Percentiles rank a stretch among this genome's conserved stretches.
These are phyloP conservation scores for Distichodus sexfasciatus DNA, from an alignment of 2,797 vertebrate genomes.

Conservation along the genomic window DNA sequence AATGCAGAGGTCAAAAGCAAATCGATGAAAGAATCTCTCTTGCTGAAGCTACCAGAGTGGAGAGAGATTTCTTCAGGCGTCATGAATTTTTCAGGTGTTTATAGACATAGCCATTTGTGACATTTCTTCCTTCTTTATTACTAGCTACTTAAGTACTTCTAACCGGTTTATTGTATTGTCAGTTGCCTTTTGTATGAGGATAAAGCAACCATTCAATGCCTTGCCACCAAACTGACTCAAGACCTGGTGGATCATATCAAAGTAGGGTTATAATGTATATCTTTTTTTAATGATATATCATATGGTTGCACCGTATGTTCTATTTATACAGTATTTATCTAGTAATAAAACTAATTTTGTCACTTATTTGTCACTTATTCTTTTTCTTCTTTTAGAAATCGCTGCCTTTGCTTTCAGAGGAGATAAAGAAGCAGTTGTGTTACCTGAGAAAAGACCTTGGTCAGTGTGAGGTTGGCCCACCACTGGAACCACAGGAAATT, in stretches of 20 bases:
- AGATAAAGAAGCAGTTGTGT: conserved; percentile 24
- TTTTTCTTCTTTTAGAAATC: conserved; percentile 20
- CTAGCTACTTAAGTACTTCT: background rate
- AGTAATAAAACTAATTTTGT: no score
- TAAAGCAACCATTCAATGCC: conserved; percentile 63
- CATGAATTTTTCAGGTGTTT: conserved; percentile 73
- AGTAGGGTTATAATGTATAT: conserved; percentile 68
- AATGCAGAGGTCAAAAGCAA: conserved; percentile 77
- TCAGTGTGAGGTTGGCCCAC: conserved; percentile 29
- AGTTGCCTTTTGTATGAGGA: conserved; percentile 66
- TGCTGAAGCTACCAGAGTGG: conserved; percentile 61
- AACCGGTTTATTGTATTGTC: background rate
- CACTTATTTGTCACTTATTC: background rate
- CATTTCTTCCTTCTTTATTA: no score
- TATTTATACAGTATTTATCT: no score
- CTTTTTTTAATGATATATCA: no score
- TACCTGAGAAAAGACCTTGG: conserved; percentile 3
- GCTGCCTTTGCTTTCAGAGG: conserved; percentile 28
- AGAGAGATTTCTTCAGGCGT: conserved; percentile 72
- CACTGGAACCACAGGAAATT: conserved; percentile 13
- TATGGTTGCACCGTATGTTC: no score
- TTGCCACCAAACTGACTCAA: conserved; percentile 70
- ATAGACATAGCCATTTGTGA: background rate
- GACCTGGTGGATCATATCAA: conserved; percentile 73
- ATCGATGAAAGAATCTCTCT: conserved; percentile 63